phyloP scores from a whole-genome alignment of 92 coral and sea anemone species.

The Montipora capitata region DNA sequence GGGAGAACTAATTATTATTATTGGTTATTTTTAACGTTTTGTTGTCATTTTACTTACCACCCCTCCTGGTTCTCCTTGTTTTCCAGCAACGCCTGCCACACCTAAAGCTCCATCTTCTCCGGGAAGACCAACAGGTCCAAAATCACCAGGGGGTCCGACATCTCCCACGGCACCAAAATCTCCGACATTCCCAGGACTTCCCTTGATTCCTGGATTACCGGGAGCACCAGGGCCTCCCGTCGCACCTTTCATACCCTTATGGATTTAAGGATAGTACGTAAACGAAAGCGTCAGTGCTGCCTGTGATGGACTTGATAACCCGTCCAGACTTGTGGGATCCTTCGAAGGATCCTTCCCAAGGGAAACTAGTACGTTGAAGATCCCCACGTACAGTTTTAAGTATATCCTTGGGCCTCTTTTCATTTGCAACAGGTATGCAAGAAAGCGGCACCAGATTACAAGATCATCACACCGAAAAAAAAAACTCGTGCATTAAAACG shows the following conservation, averaged over 20 bases:
- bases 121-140: constrained; percentile 25
- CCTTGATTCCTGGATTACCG: constrained; percentile 67
- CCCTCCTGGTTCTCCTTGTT: constrained; percentile 38
- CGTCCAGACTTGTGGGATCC: not conserved
- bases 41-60: not conserved
- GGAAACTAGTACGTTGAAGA: no score
- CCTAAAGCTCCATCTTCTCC: constrained; percentile 34
- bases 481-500: no score
- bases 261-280: no score
- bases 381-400: no score
- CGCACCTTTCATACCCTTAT: constrained; percentile 57
- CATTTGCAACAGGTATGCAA: no score
- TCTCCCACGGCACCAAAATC: constrained; percentile 50
- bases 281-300: not conserved
- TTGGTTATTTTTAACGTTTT: no score
- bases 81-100: constrained; percentile 6
- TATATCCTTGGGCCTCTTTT: no score
- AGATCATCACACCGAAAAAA: no score
- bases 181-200: constrained; percentile 45
- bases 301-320: not conserved
- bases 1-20: no score
- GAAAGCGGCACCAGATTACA: no score
- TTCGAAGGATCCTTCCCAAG: no score
- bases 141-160: constrained; percentile 41
- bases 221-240: constrained; percentile 59